Evolutionary conservation across 2,797 vertebrate genomes (phyloP), one percentile per base, ranked within the genome.

Genomic region (Mergus octosetaceus): DNA sequence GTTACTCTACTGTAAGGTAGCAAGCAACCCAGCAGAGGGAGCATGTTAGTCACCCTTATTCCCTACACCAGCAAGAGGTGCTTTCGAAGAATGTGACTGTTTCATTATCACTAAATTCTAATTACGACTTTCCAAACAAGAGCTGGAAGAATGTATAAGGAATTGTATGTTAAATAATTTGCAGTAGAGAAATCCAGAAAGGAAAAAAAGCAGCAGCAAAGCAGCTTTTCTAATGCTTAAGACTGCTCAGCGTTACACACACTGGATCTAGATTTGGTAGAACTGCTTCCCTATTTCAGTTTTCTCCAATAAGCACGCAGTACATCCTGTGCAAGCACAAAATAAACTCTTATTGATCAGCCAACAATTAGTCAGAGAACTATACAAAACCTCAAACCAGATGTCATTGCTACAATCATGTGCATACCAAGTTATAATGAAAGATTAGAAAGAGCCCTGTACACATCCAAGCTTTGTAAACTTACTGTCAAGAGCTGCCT

Each of bases 401-500:
- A 19, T 51, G 43, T 72, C 61, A 83, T n/a, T 70, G 28, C 30
- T 70, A 80, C 0, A 8, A 28, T 11, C 71, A 30, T 6, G 18
- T 5, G 1, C 47, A 56, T 30, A 89, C n/a, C 18, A 75, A 77
- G 20, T 8, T 51, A 17, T 13, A 69, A 39, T 10, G 13, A 84
- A 85, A 4, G 1, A 85, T 53, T 21, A 73, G 5, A 36, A 81
- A 73, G 28, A 68, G 64, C 62, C 43, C 38, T 66, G 22, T n/a
- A 58, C 16, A 54, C 41, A 88, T 13, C 8, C 49, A 75, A 81
- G 72, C 34, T 89, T 78, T 73, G 56, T 60, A 85, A 78, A 98
- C 99, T 99, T 98, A 99, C 99, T 97, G 97, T 99, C 99, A 92
- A 98, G 96, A 94, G 98, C 95, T 97, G 98, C 97, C 94, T 99